phyloP scores from a whole-genome alignment of 1,140 invertebrate genomes.

The Conopomorpha cramerella region DNA sequence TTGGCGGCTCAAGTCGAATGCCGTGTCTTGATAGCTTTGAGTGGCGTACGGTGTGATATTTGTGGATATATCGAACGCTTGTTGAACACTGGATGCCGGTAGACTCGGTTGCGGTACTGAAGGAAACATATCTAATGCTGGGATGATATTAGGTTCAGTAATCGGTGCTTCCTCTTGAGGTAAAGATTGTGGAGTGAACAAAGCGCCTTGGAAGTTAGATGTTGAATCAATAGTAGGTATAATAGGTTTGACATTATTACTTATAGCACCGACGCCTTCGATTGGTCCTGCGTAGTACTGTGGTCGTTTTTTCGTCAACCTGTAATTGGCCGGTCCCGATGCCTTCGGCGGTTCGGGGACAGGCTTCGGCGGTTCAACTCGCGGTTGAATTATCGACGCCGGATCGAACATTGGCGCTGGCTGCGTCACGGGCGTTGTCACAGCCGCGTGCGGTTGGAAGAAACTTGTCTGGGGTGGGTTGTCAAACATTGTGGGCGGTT shows the following conservation, averaged over 20 bases:
- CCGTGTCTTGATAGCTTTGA: slow-evolving; percentile 19
- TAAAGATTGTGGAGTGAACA: slow-evolving; percentile 21
- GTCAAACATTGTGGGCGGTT: neutral
- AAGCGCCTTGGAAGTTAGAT: slow-evolving; percentile 21
- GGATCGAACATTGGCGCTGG: neutral
- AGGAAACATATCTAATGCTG: slow-evolving; percentile 4
- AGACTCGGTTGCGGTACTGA: too few relatives aligned
- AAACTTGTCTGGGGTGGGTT: too few relatives aligned
- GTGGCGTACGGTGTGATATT: too few relatives aligned
- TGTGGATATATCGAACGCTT: too few relatives aligned
- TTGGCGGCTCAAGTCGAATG: slow-evolving; percentile 37
- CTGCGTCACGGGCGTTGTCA: neutral
- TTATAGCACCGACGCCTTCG: slow-evolving; percentile 37
- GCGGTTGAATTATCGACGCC: neutral
- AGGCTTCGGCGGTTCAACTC: slow-evolving; percentile 13
- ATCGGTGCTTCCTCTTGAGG: slow-evolving; percentile 1
- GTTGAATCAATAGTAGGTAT: slow-evolving; percentile 16
- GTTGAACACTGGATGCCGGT: too few relatives aligned
- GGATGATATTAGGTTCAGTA: too few relatives aligned
- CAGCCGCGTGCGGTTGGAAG: too few relatives aligned
- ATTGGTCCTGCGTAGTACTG: slow-evolving; percentile 56
- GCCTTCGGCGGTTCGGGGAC: slow-evolving; percentile 32
- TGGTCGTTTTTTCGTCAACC: slow-evolving; percentile 43
- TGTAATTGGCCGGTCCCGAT: slow-evolving; percentile 27
- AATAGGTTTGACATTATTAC: slow-evolving; percentile 36